Base-by-base conservation (phyloP, 2,888 invertebrate genomes). In the Nomada flava region DNA sequence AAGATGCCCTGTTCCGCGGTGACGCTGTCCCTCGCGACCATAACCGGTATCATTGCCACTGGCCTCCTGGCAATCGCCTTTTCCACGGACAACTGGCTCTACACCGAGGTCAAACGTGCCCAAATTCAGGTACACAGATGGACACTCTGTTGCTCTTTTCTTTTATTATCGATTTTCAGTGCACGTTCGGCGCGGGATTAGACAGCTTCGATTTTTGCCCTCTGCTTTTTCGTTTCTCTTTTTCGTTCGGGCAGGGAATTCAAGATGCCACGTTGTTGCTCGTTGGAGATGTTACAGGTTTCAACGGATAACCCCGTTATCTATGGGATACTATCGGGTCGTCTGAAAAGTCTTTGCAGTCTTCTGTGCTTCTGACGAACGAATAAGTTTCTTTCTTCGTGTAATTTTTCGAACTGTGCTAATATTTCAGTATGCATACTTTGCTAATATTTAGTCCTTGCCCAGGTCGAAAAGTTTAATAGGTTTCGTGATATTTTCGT, bases 31-130 rank as follows among this genome's bases (percentile, higher is more conserved):
- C 96, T 98, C 95, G 98, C 98, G 91, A 98, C 98, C 93, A 98
- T 99, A 94, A 97, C 98, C 94, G 98, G 98, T 94, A 98, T 99
- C 94, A 97, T 98, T 93, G 98, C 98, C 91, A 97, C 98, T 93
- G 98, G 98, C 87, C 95, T 98, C 93, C 96, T 99, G 94, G 97
- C 98, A 92, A 98, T 99, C 94, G 98, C 98, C 91, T 98, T 98
- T 95, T 97, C 98, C 91, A 98, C 98, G 93, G 98, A 99, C 95
- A 98, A 98, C 95, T 99, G 99, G 99, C 96, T 98, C 92, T 97
- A 97, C 94, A 97, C 98, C 91, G 98, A 98, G 95, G 98, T 99
- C 89, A 97, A 97, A 94, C 96, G 98, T 93, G 96, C 96, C 91
- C 96, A 96, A 94, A 98, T 98, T 93, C 97, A 98, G 97, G 98